Conservation (phyloP, 2,797 vertebrate genomes). For the Eurystomus glaucurus region DNA sequence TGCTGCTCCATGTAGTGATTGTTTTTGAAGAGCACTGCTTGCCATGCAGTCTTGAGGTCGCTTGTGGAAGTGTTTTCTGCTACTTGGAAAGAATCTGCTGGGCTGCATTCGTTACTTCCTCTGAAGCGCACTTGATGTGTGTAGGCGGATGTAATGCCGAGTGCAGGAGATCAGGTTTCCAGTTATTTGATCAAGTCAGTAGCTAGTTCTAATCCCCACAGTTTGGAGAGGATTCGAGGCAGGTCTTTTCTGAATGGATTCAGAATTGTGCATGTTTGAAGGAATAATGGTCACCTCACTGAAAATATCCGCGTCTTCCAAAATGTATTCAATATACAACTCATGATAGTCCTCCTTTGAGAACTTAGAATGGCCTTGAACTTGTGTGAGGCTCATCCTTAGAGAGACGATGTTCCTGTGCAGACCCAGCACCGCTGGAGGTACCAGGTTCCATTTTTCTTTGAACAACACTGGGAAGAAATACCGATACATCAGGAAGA, state of each 20-base stretch:
- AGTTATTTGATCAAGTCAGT: neutral
- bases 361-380: neutral
- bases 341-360: neutral
- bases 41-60: neutral
- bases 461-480: neutral
- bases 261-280: neutral
- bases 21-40: neutral
- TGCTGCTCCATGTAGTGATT: neutral
- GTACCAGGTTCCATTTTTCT: neutral
- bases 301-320: neutral
- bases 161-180: neutral
- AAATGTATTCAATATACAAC: neutral
- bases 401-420: neutral
- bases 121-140: neutral
- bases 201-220: neutral
- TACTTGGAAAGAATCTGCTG: neutral
- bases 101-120: neutral
- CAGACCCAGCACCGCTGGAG: neutral
- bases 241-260: neutral
- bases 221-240: neutral
- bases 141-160: neutral
- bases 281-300: neutral
- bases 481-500: neutral
- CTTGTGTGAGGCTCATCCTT: neutral
- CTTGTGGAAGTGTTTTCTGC: neutral